A percentile compares a stretch with the other conserved stretches of the same genome.
Evolutionary conservation across 2,888 invertebrate genomes (phyloP).

Genomic region (Monochamus alternatus): DNA sequence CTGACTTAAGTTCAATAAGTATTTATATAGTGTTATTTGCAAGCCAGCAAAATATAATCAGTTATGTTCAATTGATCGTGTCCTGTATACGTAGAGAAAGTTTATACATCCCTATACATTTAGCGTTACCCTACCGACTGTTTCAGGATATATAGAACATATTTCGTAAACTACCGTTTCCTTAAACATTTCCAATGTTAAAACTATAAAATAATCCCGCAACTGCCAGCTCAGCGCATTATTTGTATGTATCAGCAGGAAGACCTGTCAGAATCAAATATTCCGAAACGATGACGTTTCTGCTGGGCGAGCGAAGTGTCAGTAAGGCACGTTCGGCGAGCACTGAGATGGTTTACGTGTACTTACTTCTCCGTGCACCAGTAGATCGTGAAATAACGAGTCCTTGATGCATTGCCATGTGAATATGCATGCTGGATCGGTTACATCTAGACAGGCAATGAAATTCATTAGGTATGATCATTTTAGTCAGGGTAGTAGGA

Average conservation of each 20-base stretch:
- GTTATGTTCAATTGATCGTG: too few species aligned
- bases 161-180: too few species aligned
- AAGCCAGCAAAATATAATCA: too few species aligned
- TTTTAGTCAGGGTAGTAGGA: not conserved
- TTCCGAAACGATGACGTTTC: slow-evolving; percentile 30
- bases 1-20: too few species aligned
- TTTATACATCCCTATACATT: too few species aligned
- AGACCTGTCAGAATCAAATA: slow-evolving; percentile 39
- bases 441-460: not conserved
- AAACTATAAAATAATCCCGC: too few species aligned
- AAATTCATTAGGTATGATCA: not conserved
- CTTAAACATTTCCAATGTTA: too few species aligned
- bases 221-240: too few species aligned
- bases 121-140: too few species aligned
- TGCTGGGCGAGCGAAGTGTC: slow-evolving; percentile 36
- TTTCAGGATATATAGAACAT: too few species aligned
- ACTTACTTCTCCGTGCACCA: slow-evolving; percentile 16
- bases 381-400: slow-evolving; percentile 12
- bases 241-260: slow-evolving; percentile 40
- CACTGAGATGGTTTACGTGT: slow-evolving; percentile 37
- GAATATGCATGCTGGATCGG: not conserved
- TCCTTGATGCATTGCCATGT: not conserved
- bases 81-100: too few species aligned
- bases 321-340: slow-evolving; percentile 19
- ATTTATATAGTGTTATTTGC: too few species aligned